Evolutionary conservation across 2,113 vertebrate genomes (phyloP), one percentile per base, ranked within the genome.

Genomic region (Sapajus apella): DNA sequence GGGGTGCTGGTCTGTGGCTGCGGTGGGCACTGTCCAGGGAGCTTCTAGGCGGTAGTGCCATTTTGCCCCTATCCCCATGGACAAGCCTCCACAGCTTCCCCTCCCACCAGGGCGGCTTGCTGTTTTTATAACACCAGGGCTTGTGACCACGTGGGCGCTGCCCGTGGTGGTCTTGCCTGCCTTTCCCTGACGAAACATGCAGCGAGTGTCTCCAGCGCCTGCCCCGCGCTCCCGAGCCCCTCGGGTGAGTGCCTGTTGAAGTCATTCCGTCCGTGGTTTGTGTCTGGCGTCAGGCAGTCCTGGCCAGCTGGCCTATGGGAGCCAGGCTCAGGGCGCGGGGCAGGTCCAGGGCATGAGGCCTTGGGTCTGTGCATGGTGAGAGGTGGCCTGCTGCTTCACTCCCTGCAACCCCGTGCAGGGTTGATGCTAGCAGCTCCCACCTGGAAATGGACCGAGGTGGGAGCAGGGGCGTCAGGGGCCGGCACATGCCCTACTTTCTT

Each of bases 401-500:
- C 30, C 27, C 61, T 6, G 12, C 30, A 13, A 64, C 61, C 61
- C 61, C 2, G 58, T 64, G 61, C 73, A 45, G 73, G 14, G 73
- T 40, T 27, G 73, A 75, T 14, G 12, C 40, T 25, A 13, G 40
- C 40, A 4, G 7, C 68, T 23, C 18, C 70, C 37, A 73, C 21
- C 70, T 21, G 23, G 70, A 40, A 45, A 18, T 0, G 2, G 93
- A 21, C 27, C 23, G 1, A 6, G 5, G 17, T 9, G 17, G 35
- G 56, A 6, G 4, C 2, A 37, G 5, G 56, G 5, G 16, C 4
- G 1, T 13, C 5, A 6, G 87, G 87, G 45, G 55, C 35, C 0
- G 2, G 5, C n/a, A 6, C 43, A 0, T 10, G 0, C 37, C n/a
- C 5, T 2, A 10, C 35, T 64, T 10, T 45, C 2, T 6, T 77